Conservation (phyloP, 1,140 invertebrate genomes). For the Pseudomyrmex pallidus region DNA sequence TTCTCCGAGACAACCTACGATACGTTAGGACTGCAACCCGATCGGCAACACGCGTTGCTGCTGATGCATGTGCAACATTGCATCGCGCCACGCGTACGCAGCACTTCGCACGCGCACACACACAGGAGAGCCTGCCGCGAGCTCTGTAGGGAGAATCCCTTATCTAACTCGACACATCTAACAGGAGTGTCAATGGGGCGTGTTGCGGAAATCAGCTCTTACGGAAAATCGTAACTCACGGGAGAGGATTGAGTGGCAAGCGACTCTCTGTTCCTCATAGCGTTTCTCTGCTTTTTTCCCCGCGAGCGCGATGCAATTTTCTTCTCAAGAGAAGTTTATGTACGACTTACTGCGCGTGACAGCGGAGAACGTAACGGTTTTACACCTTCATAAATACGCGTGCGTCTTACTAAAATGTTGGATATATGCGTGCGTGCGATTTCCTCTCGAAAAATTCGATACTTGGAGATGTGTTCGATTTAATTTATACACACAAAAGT, state of each 20-base stretch:
- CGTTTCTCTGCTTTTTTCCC: neutral
- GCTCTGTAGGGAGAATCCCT: neutral
- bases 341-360: neutral
- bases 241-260: neutral
- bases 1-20: neutral
- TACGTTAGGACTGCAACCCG: conserved; percentile 11
- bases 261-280: neutral
- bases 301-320: conserved; percentile 6
- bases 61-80: conserved; percentile 31
- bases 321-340: neutral
- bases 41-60: neutral
- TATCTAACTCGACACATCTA: conserved; percentile 17
- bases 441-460: too few relatives aligned
- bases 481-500: too few relatives aligned
- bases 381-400: neutral
- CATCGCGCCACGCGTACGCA: neutral
- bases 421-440: conserved; percentile 50
- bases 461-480: too few relatives aligned
- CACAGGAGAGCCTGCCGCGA: neutral
- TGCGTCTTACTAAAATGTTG: conserved; percentile 47
- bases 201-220: conserved; percentile 29
- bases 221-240: conserved; percentile 46
- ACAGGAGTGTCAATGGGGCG: neutral
- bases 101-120: neutral
- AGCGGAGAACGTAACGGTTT: conserved; percentile 48